These are phyloP conservation scores for Nasonovia ribisnigri DNA, from an alignment of 2,888 invertebrate genomes.

Conservation along the genomic window DNA sequence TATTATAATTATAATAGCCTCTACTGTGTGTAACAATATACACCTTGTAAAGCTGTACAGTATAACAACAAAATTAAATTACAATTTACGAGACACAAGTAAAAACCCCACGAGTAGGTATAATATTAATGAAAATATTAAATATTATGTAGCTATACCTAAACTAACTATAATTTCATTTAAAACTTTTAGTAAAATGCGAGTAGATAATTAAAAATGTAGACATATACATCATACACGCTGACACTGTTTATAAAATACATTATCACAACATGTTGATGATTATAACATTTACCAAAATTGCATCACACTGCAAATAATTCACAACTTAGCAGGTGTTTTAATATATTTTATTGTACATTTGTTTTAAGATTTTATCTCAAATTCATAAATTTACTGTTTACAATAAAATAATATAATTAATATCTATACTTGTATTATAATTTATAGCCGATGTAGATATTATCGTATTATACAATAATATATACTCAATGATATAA, in stretches of 20 bases:
- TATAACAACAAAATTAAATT: background rate
- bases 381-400: background rate
- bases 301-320: background rate
- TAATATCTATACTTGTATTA: background rate
- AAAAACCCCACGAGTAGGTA: background rate
- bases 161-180: background rate
- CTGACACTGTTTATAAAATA: background rate
- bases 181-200: background rate
- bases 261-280: background rate
- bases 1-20: background rate
- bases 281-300: background rate
- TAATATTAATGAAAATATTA: background rate
- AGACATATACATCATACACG: background rate
- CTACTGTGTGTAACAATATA: background rate
- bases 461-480: background rate
- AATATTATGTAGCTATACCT: background rate
- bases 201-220: background rate
- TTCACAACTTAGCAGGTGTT: background rate
- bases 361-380: background rate
- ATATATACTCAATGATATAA: too few species aligned
- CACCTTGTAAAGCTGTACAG: background rate
- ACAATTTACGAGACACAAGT: background rate
- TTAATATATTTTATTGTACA: background rate
- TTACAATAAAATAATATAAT: background rate
- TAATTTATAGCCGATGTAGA: background rate